A percentile compares a stretch with the other conserved stretches of the same genome.
Evolutionary conservation across 2,888 invertebrate species (phyloP).

Genomic region (Phyto melanocephala): DNA sequence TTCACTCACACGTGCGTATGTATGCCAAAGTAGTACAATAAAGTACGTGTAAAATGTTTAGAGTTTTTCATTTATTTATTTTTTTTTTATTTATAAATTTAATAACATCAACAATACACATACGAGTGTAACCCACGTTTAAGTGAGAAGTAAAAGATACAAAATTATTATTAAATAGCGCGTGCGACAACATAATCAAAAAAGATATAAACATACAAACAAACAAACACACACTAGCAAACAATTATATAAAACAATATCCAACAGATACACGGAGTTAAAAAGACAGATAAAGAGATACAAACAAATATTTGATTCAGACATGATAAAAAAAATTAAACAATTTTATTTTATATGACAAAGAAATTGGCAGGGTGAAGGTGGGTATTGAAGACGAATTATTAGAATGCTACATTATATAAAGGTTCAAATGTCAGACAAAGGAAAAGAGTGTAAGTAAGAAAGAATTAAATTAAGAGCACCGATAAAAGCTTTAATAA

Average conservation of each 20-base stretch:
- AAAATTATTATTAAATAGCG: slow-evolving; percentile 73
- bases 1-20: neutral
- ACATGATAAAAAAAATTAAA: slow-evolving; percentile 21
- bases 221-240: slow-evolving; percentile 11
- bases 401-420: neutral
- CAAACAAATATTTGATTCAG: slow-evolving; percentile 66
- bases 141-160: neutral
- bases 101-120: slow-evolving; percentile 46
- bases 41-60: slow-evolving; percentile 46
- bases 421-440: no score
- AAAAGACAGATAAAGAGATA: neutral
- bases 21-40: slow-evolving; percentile 19
- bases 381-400: neutral
- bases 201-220: slow-evolving; percentile 69
- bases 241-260: slow-evolving; percentile 64
- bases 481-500: no score
- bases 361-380: neutral
- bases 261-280: slow-evolving; percentile 58
- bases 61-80: slow-evolving; percentile 5
- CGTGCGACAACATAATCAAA: slow-evolving; percentile 78
- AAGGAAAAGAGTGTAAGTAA: no score
- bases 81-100: slow-evolving; percentile 32
- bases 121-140: neutral
- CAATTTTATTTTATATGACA: slow-evolving; percentile 2
- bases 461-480: no score